Conservation (phyloP, 2,797 vertebrate species). For the Spatula versicolor region DNA sequence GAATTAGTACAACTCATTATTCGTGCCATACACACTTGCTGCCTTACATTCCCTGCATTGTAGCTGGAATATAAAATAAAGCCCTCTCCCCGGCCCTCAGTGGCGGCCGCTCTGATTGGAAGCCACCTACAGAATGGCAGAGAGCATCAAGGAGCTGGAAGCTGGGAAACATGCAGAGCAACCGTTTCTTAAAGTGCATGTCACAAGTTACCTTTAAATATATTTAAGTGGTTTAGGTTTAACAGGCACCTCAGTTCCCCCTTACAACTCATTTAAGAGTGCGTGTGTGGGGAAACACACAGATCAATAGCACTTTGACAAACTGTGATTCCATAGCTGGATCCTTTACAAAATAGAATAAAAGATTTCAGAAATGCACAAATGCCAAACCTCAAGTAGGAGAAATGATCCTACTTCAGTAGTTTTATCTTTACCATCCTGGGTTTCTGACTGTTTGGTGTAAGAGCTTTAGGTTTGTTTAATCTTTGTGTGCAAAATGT, state of each 20-base stretch:
- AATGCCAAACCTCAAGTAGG: constrained; percentile 28
- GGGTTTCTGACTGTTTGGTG: not conserved
- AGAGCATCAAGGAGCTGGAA: constrained; percentile 77
- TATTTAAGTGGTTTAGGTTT: constrained; percentile 71
- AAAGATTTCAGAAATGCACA: constrained; percentile 44
- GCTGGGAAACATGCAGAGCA: constrained; percentile 75
- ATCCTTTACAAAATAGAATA: constrained; percentile 28
- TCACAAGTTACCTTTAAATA: constrained; percentile 73
- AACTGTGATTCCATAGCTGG: constrained; percentile 57
- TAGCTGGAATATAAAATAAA: constrained; percentile 72
- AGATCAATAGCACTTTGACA: constrained; percentile 75
- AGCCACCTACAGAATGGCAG: constrained; percentile 76
- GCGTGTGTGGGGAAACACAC: constrained; percentile 4
- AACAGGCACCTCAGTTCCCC: constrained; percentile 70
- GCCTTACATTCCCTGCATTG: constrained; percentile 70
- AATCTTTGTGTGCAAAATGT: constrained; percentile 12
- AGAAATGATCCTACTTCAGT: constrained; percentile 28
- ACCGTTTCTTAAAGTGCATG: constrained; percentile 70
- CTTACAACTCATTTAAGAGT: constrained; percentile 71
- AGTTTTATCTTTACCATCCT: not conserved
- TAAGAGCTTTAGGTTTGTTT: not conserved
- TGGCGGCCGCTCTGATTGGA: constrained; percentile 79
- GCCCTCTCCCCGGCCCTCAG: constrained; percentile 73
- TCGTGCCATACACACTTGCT: constrained; percentile 61
- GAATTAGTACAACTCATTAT: constrained; percentile 80